phyloP scores from a whole-genome alignment of 2,888 invertebrate genomes.

The Diploptera punctata region DNA sequence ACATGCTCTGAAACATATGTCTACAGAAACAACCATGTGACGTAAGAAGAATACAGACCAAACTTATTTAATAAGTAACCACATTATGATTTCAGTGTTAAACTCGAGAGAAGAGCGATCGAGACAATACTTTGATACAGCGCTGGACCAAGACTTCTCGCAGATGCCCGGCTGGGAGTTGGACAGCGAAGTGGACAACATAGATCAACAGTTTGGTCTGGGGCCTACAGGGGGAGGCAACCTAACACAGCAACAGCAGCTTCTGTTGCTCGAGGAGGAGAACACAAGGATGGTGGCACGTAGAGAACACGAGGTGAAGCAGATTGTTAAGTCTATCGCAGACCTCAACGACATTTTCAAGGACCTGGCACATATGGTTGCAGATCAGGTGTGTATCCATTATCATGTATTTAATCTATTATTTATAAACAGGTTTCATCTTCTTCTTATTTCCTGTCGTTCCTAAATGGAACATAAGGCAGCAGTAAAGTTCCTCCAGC shows the following conservation, averaged over 20 bases:
- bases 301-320: conserved; percentile 87
- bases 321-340: conserved; percentile 90
- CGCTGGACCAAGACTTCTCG: conserved; percentile 47
- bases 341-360: conserved; percentile 96
- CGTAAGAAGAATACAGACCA: too few species aligned
- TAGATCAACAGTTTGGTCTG: conserved; percentile 60
- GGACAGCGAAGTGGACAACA: conserved; percentile 53
- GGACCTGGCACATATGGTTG: conserved; percentile 65
- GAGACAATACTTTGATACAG: conserved; percentile 83
- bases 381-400: conserved; percentile 66
- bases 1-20: too few species aligned
- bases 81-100: conserved; percentile 69
- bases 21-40: too few species aligned
- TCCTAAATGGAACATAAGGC: too few species aligned
- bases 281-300: conserved; percentile 70
- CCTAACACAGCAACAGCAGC: conserved; percentile 74
- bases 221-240: conserved; percentile 29
- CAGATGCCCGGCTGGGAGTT: conserved; percentile 48
- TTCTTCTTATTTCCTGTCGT: too few species aligned
- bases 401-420: too few species aligned
- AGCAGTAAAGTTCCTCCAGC: too few species aligned
- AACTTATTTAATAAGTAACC: too few species aligned
- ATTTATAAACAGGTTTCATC: too few species aligned
- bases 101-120: conserved; percentile 91
- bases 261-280: conserved; percentile 85